Percentiles rank a stretch among this genome's conserved stretches.
Evolutionary conservation across 2,797 vertebrate species (phyloP).

Genomic region (Chaunax sp.): DNA sequence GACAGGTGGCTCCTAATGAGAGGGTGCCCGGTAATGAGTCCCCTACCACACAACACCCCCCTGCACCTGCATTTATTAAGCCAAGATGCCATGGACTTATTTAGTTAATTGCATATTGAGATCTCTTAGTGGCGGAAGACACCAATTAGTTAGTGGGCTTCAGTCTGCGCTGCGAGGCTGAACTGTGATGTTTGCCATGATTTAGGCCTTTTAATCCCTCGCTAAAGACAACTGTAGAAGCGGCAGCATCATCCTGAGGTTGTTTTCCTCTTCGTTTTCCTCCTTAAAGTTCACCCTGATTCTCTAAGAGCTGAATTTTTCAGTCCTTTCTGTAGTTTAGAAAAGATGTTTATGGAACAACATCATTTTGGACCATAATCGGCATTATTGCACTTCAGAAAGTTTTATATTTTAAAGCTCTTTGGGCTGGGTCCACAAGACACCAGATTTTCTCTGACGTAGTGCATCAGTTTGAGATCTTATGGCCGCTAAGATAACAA

Average conservation of each 20-base stretch:
- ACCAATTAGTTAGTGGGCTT: constrained; percentile 49
- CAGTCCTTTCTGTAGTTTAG: background rate
- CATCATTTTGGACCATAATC: too few relatives aligned
- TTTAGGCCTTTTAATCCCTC: constrained; percentile 37
- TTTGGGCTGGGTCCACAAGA: background rate
- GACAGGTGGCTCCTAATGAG: constrained; percentile 44
- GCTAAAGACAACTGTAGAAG: background rate
- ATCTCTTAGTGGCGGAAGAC: constrained; percentile 43
- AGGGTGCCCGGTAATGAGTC: constrained; percentile 32
- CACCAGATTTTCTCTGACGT: background rate
- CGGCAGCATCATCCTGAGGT: background rate
- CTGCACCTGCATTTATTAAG: constrained; percentile 52
- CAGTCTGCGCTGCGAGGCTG: constrained; percentile 20
- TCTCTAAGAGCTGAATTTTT: constrained; percentile 3
- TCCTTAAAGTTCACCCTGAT: constrained; percentile 8
- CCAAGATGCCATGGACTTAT: constrained; percentile 60
- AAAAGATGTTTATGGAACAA: background rate
- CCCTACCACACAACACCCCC: constrained; percentile 3
- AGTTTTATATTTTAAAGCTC: background rate
- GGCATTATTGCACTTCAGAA: background rate
- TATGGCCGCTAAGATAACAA: too few relatives aligned
- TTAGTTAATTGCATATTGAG: constrained; percentile 72
- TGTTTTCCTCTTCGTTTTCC: constrained; percentile 4
- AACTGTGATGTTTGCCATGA: constrained; percentile 46
- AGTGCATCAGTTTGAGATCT: background rate